Evolutionary conservation across 2,888 invertebrate genomes (phyloP), one percentile per base, ranked within the genome.

Genomic region (Pardosa pseudoannulata): DNA sequence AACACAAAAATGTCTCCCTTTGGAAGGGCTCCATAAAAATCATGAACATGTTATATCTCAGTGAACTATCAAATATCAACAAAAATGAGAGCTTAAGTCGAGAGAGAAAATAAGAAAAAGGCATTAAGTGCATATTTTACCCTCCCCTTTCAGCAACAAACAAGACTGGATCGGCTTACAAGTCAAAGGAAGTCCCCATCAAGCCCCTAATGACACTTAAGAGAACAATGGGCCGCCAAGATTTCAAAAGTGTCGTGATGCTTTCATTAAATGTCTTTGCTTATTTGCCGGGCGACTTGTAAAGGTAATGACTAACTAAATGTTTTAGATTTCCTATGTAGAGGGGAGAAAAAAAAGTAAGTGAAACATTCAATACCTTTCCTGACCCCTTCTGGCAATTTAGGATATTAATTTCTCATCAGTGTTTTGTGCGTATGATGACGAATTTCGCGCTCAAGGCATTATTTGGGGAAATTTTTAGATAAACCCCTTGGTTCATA

Each of bases 291-390:
- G 36, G 65, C 29, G 32, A 78, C 83, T 85, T 85, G 83, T 78
- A 85, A 85, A 85, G 83, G 83, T 85, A 85, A 85, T 76, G 83
- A 68, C 78, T 71, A 67, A 73, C 83, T 85, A 85, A 85, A 85
- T 85, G 78, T 78, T 85, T 73, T 73, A 85, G 78, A 78, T 76
- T 76, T 41, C 32, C 82, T 62, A 81, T 74, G 72, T 27, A 23
- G 36, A 32, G 36, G 31, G 32, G 28, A n/a, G 6, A 74, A 68
- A 73, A 46, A 32, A 27, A 31, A 3, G 41, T 64, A 11, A 56
- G 78, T 46, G 39, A 23, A 19, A 16, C 31, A 13, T 31, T 31
- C 32, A 72, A 50, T 68, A 56, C 73, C 28, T 70, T 41, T 36
- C 19, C 23, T 71, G 28, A 28, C 28, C 32, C 39, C 56, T 46